These are phyloP conservation scores for Mungos mungo DNA, from an alignment of 2,113 vertebrate species.

Conservation along the genomic window DNA sequence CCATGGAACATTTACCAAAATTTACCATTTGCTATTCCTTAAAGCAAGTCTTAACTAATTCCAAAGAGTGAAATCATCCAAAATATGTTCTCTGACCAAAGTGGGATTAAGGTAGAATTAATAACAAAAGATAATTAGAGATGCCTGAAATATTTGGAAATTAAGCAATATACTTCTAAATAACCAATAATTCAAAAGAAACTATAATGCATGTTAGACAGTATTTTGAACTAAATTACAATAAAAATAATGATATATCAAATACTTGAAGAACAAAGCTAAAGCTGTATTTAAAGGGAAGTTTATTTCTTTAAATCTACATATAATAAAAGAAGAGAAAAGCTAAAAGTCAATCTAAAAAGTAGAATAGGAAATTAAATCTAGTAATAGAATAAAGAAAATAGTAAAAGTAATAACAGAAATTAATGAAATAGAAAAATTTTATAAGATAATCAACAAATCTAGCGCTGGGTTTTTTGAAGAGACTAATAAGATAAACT, in stretches of 20 bases:
- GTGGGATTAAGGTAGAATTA: background rate
- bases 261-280: background rate
- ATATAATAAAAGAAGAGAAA: background rate
- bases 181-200: background rate
- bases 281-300: background rate
- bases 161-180: background rate
- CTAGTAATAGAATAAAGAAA: background rate
- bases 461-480: background rate
- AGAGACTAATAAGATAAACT: background rate
- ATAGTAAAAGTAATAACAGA: background rate
- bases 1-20: background rate
- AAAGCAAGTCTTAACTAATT: background rate
- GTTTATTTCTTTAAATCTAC: background rate
- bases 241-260: background rate
- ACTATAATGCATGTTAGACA: background rate
- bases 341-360: background rate
- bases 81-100: slow-evolving; percentile 9
- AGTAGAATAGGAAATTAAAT: background rate
- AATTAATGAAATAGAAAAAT: background rate
- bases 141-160: background rate
- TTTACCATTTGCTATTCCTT: background rate
- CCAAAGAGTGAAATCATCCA: background rate
- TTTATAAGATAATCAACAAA: background rate
- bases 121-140: background rate
- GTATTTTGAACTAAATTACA: background rate